These are phyloP conservation scores for Cyclura pinguis DNA, from an alignment of 2,797 vertebrate species.

Conservation along the genomic window DNA sequence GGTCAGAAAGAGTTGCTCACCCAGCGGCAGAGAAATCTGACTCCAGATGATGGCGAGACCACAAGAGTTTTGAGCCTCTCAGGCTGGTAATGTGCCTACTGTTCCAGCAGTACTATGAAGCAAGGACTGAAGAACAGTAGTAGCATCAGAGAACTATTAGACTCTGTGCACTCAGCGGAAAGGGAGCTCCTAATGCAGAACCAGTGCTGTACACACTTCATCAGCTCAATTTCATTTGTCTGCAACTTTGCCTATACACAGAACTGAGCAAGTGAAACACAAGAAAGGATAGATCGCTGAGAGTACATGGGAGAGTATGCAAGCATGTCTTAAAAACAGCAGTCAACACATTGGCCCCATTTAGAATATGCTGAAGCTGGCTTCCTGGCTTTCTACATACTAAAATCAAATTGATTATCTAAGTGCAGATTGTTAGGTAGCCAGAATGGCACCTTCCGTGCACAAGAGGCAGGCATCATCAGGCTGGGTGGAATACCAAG, in stretches of 20 bases:
- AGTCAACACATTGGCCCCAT: not conserved
- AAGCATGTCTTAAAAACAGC: not conserved
- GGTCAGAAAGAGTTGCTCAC: not conserved
- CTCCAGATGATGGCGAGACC: not conserved
- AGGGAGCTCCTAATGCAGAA: not conserved
- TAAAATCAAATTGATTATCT: not conserved
- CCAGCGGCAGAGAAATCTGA: not conserved
- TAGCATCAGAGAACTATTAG: not conserved
- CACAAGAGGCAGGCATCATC: not conserved
- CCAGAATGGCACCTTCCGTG: not conserved
- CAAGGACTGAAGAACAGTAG: not conserved
- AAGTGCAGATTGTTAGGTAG: not conserved
- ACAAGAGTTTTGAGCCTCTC: not conserved
- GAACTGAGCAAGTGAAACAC: not conserved
- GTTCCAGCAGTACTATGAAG: not conserved
- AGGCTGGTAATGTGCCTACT: not conserved
- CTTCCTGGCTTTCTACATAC: not conserved
- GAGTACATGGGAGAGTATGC: not conserved
- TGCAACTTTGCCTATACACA: not conserved
- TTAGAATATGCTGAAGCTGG: not conserved
- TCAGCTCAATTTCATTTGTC: too few species aligned
- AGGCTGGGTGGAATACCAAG: not conserved
- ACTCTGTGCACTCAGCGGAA: not conserved
- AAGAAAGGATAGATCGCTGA: not conserved
- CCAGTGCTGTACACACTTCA: not conserved